Base-by-base conservation (phyloP, 2,797 vertebrate species). In the Hydrophis major region DNA sequence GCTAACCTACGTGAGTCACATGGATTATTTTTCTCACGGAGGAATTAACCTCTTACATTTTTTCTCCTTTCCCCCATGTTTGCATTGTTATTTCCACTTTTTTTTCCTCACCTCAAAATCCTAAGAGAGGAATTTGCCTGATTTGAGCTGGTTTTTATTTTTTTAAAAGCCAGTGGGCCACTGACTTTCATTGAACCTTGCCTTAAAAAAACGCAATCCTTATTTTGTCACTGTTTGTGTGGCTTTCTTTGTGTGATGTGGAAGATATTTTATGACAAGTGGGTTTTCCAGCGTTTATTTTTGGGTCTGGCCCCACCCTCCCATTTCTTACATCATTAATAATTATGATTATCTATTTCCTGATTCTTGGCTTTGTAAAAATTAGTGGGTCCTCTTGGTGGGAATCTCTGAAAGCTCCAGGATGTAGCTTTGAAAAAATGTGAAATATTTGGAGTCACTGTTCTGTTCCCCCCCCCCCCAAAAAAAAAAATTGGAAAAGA, bases 71-170 rank as follows among this genome's bases (percentile, higher is more conserved):
- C 92, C 59, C 0, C 95, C 87, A 91, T 59, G 96, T 94, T 93
- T 92, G 93, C 94, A 18, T 96, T 91, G 61, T 0, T 69, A 92
- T 88, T 78, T 92, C 37, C 5, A 94, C 92, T 50, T 60, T 94
- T 94, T 53, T 93, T 94, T 83, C 89, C 92, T 83, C 89, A 12
- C 0, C 7, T 0, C 37, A 83, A 47, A 83, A 47, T 83, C 37
- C 4, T 22, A 83, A 83, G 37, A 47, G 4, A 4, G 11, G 74
- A 83, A 47, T 83, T 47, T 83, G 10, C 74, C 74, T 83, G 74
- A 12, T 47, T 47, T 25, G 74, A 20, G 20, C 37, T 25, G 37
- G 11, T 47, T 83, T 83, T 78, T 47, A 42, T 42, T 42, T 78
- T 83, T 22, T 2, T 2, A 12, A 47, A 47, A 83, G 37, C 74